A percentile compares a stretch with the other conserved stretches of the same genome.
phyloP scores from a whole-genome alignment of 2,113 vertebrate species.

The Conger conger region DNA sequence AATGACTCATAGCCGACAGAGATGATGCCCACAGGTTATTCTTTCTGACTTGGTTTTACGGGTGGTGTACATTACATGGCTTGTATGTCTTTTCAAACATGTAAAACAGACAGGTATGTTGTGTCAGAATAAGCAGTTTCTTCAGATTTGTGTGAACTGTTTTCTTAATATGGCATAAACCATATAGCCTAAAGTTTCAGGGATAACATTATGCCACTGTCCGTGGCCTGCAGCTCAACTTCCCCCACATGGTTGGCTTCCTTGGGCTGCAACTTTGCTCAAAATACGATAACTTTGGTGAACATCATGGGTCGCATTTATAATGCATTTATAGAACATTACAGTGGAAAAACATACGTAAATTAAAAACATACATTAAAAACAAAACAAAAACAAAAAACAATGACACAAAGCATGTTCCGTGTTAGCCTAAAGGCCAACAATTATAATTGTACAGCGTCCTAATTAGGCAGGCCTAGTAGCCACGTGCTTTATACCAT shows the following conservation, averaged over 20 bases:
- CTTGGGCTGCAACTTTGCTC: not conserved
- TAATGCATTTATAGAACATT: not conserved
- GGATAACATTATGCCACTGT: not conserved
- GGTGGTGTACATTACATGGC: not conserved
- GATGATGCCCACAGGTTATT: not conserved
- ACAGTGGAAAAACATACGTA: not conserved
- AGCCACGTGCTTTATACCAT: no score
- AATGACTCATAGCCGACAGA: not conserved
- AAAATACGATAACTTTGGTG: no score
- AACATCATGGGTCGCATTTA: not conserved
- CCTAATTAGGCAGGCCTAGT: not conserved
- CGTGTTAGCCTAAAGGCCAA: not conserved
- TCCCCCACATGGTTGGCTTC: not conserved
- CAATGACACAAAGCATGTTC: not conserved
- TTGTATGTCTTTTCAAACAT: not conserved
- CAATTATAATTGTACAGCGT: not conserved
- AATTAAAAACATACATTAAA: not conserved
- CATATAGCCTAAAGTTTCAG: not conserved
- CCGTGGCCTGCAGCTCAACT: not conserved
- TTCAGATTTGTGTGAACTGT: not conserved
- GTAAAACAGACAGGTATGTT: not conserved
- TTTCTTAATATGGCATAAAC: not conserved
- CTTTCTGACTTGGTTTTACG: not conserved
- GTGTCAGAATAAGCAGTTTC: no score
- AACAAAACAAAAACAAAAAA: not conserved